These are phyloP conservation scores for Oscheius onirici DNA, from an alignment of 2,888 invertebrate genomes.

Conservation along the genomic window DNA sequence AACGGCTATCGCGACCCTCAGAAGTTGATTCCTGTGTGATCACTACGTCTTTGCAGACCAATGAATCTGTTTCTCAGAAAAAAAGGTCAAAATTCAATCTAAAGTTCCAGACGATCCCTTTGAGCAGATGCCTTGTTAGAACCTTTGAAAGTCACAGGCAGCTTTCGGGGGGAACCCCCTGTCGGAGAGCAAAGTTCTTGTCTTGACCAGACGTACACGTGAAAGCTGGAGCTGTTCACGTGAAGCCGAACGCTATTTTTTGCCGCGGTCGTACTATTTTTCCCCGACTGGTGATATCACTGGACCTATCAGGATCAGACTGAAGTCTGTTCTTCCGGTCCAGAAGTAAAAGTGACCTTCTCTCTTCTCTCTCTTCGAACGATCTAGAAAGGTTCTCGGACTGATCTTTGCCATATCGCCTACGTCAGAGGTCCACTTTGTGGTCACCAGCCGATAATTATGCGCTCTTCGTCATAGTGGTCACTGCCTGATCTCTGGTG, in stretches of 20 bases:
- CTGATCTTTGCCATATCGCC: too few relatives aligned
- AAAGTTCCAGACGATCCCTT: too few relatives aligned
- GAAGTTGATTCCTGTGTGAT: conserved; percentile 4
- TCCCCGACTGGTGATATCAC: neutral
- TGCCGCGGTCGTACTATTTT: neutral
- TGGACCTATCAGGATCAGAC: too few relatives aligned
- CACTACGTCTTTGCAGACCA: neutral
- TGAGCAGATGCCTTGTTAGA: too few relatives aligned
- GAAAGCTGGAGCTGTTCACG: conserved; percentile 4
- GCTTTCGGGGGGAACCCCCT: conserved; percentile 1
- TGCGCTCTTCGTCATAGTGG: too few relatives aligned
- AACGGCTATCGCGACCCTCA: conserved; percentile 1
- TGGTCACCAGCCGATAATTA: too few relatives aligned
- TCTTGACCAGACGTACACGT: neutral
- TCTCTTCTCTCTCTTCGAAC: too few relatives aligned
- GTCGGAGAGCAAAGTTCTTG: neutral
- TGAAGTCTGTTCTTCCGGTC: too few relatives aligned
- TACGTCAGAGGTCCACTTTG: too few relatives aligned
- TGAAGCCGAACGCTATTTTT: neutral
- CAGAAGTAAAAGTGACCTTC: too few relatives aligned
- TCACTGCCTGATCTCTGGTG: neutral
- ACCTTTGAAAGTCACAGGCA: neutral
- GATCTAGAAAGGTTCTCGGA: too few relatives aligned
- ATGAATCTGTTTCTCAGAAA: neutral
- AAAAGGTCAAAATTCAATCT: too few relatives aligned